phyloP scores from a whole-genome alignment of 1,140 invertebrate genomes.

The Pseudobourletiella spinata region DNA sequence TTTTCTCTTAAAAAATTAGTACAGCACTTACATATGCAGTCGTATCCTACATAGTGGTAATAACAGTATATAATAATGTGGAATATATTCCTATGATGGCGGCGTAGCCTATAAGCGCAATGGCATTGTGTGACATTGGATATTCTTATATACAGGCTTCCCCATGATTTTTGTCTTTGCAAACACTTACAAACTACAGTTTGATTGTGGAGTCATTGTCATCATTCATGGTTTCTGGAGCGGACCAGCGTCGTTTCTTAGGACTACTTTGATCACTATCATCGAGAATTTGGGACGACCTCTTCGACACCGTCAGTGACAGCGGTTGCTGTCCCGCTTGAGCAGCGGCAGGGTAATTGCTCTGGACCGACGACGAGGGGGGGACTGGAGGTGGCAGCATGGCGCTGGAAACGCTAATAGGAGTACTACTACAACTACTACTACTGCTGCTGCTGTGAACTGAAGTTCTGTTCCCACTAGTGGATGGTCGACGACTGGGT shows the following conservation, averaged over 20 bases:
- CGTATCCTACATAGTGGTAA: no score
- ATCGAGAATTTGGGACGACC: neutral
- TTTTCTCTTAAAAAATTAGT: no score
- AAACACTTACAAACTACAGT: neutral
- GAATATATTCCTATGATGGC: no score
- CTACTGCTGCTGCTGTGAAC: conserved; percentile 2
- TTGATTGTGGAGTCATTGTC: neutral
- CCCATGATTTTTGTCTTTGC: no score
- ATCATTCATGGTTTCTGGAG: conserved; percentile 34
- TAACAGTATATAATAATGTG: no score
- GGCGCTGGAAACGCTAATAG: neutral
- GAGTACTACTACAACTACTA: no score
- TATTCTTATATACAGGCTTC: no score
- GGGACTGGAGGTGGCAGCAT: neutral
- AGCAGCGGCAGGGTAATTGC: neutral
- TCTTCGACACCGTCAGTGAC: conserved; percentile 6
- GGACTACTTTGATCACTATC: conserved; percentile 18
- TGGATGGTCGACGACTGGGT: conserved; percentile 6
- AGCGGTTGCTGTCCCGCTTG: conserved; percentile 7
- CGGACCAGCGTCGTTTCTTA: conserved; percentile 40
- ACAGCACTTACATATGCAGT: no score
- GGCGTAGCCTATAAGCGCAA: no score
- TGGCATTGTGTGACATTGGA: no score
- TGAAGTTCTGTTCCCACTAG: neutral
- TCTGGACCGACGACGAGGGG: neutral